Percentiles rank a stretch among this genome's conserved stretches.
Evolutionary conservation across 1,140 invertebrate species (phyloP).

Genomic region (Wasmannia auropunctata): DNA sequence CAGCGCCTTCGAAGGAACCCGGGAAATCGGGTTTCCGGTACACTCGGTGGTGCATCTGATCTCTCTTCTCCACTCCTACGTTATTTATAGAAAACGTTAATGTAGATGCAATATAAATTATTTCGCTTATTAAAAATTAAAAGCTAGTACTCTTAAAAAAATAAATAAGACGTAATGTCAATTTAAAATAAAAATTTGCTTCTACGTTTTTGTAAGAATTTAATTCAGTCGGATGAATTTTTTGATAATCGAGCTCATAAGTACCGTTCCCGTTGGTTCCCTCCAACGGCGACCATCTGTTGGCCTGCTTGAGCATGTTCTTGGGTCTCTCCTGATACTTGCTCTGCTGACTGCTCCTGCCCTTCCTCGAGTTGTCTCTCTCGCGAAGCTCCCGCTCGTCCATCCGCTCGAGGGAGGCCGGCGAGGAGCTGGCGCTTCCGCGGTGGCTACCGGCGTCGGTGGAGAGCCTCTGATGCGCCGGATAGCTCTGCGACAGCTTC

Average conservation of each 20-base stretch:
- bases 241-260: background rate
- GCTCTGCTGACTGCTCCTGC: conserved; percentile 58
- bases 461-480: conserved; percentile 82
- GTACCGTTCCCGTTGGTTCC: conserved; percentile 71
- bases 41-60: conserved; percentile 57
- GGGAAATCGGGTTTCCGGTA: conserved; percentile 69
- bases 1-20: conserved; percentile 65
- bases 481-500: conserved; percentile 87
- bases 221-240: background rate
- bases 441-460: conserved; percentile 72
- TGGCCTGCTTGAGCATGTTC: conserved; percentile 74
- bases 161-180: background rate
- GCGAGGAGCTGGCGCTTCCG: conserved; percentile 80
- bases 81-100: background rate
- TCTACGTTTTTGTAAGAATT: background rate
- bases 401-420: conserved; percentile 80
- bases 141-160: background rate
- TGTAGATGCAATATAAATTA: background rate
- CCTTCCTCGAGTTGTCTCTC: conserved; percentile 68
- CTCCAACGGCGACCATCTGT: conserved; percentile 62
- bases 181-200: background rate
- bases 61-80: conserved; percentile 63
- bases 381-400: conserved; percentile 75
- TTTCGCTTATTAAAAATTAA: background rate
- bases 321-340: conserved; percentile 75